Percentiles rank a stretch among this genome's conserved stretches.
Evolutionary conservation across 2,797 vertebrate genomes (phyloP).

Genomic region (Hypotaenidia okinawae): DNA sequence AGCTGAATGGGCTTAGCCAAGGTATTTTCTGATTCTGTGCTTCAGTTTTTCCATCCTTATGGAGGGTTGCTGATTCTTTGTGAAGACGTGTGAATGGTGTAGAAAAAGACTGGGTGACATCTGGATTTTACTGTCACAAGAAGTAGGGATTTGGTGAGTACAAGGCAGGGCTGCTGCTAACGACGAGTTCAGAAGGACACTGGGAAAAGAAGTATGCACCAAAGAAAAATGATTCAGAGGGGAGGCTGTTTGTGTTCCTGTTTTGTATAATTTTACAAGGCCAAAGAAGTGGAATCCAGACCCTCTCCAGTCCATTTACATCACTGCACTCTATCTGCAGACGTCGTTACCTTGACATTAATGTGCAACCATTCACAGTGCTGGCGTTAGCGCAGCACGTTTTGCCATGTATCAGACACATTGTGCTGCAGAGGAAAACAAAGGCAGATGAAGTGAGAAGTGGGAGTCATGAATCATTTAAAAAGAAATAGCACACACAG

Average conservation of each 20-base stretch:
- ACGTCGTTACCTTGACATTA: slow-evolving; percentile 60
- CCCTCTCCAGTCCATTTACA: neutral
- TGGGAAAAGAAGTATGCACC: neutral
- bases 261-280: slow-evolving; percentile 9
- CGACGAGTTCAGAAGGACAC: neutral
- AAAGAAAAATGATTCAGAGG: neutral
- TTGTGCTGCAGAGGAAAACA: slow-evolving; percentile 69
- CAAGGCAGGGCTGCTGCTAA: neutral
- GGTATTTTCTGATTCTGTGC: slow-evolving; percentile 18
- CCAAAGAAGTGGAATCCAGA: neutral
- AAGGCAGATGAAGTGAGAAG: slow-evolving; percentile 73
- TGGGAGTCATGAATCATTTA: slow-evolving; percentile 74
- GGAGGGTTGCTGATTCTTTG: neutral
- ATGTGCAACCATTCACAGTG: neutral
- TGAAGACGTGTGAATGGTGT: neutral
- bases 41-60: slow-evolving; percentile 26
- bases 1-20: slow-evolving; percentile 22
- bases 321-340: neutral
- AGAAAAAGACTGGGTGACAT: neutral
- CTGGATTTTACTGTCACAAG: neutral
- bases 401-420: slow-evolving; percentile 72
- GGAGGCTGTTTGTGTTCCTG: neutral
- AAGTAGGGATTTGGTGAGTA: neutral
- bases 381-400: slow-evolving; percentile 61
- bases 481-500: slow-evolving; percentile 54